Evolutionary conservation across 2,797 vertebrate species (phyloP), one percentile per base, ranked within the genome.

Genomic region (Lepus oiostolus): DNA sequence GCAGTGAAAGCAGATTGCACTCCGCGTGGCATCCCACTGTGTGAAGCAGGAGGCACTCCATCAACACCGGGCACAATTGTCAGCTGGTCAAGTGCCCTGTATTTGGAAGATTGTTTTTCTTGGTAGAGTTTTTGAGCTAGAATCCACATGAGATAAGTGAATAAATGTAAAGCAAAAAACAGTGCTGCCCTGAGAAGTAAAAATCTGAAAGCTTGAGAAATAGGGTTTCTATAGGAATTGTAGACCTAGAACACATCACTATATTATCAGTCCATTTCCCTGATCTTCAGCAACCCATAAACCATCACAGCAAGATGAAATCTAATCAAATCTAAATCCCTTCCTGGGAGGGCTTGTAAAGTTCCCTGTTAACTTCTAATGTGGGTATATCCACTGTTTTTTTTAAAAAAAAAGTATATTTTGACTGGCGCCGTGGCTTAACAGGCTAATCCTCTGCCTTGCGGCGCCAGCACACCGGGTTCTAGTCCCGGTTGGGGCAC

Each of bases 11-110:
- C 67, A 63, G 84, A 77, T 0, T 30, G 14, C 1, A 26, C 11
- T 24, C 0, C 0, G 0, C n/a, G 21, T 4, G 38, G 13, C 6
- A 38, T 4, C 54, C 14, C 47, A 11, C 28, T 4, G 28, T 1
- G 6, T 19, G 42, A 32, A 4, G 1, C 91, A 85, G 24, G 35
- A 24, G 12, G 21, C 2, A 16, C 21, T 70, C 67, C 32, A 12
- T 70, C 65, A 35, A 21, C 24, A 21, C 52, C 17, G 72, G 32
- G 1, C 13, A 42, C 60, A 63, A 4, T 50, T 87, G 70, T 54
- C 24, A 35, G 22, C 32, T 30, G 22, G 52, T 54, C 84, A 28
- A 76, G 35, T 13, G 28, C 47, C 16, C 50, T 77, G 30, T 62
- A 50, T 19, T 32, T 74, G 60, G 14, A 82, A 77, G 38, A 84